These are phyloP conservation scores for Anastatus disparis DNA, from an alignment of 1,140 invertebrate genomes.

Conservation along the genomic window DNA sequence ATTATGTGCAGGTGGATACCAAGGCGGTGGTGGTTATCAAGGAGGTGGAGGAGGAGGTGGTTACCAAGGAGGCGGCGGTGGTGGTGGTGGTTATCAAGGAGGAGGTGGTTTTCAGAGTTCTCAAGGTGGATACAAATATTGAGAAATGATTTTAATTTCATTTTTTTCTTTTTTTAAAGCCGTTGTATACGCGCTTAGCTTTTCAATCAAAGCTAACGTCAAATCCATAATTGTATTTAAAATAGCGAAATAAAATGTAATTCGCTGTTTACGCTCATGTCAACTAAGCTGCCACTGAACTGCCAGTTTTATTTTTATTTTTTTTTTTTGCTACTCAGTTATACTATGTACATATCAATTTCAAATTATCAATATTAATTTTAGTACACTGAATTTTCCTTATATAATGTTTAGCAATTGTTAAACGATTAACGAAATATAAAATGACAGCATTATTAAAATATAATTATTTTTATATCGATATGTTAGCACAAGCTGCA, in stretches of 20 bases:
- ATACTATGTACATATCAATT: slow-evolving; percentile 37
- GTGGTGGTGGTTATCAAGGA: slow-evolving; percentile 24
- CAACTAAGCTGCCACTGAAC: slow-evolving; percentile 35
- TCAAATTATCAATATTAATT: slow-evolving; percentile 18
- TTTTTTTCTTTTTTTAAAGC: too few relatives aligned
- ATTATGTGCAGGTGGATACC: slow-evolving; percentile 14
- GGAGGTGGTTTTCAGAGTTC: slow-evolving; percentile 21
- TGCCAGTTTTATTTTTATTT: slow-evolving; percentile 24
- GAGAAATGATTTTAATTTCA: neutral
- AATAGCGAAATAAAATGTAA: neutral
- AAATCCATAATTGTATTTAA: too few relatives aligned
- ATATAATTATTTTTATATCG: slow-evolving; percentile 1
- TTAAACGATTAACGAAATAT: neutral
- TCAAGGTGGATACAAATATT: slow-evolving; percentile 40
- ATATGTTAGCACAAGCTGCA: neutral
- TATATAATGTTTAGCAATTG: neutral
- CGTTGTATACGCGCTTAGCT: too few relatives aligned
- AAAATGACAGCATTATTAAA: slow-evolving; percentile 5
- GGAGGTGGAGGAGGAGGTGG: slow-evolving; percentile 32
- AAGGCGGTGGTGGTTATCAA: slow-evolving; percentile 20
- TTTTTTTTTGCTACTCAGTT: too few relatives aligned
- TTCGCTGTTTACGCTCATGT: neutral
- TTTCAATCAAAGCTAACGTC: too few relatives aligned
- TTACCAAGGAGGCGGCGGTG: too few relatives aligned
- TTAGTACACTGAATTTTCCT: slow-evolving; percentile 30